Percentiles rank a stretch among this genome's conserved stretches.
These are phyloP conservation scores for Lepilemur ruficaudatus DNA, from an alignment of 2,797 vertebrate species.

Conservation along the genomic window DNA sequence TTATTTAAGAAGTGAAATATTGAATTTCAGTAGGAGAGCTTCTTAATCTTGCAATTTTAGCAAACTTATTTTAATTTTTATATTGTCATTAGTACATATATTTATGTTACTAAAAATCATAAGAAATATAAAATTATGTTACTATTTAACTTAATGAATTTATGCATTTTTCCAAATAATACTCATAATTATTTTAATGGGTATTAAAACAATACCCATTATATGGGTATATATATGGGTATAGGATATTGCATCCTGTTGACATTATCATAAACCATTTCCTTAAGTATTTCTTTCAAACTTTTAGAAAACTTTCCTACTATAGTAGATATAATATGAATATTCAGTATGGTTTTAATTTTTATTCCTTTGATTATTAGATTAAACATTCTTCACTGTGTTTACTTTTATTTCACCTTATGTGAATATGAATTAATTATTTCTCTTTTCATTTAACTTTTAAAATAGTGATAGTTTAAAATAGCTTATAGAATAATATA, in stretches of 20 bases:
- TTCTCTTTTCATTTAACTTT: slow-evolving; percentile 23
- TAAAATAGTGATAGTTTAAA: neutral
- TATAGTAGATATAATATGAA: neutral
- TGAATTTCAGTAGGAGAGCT: neutral
- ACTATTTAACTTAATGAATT: neutral
- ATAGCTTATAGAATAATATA: neutral
- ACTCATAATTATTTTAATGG: slow-evolving; percentile 4
- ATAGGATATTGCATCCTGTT: neutral
- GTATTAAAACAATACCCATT: neutral
- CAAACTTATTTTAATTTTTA: neutral
- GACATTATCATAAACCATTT: neutral
- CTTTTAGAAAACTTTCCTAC: neutral
- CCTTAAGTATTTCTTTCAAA: neutral
- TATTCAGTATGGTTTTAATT: slow-evolving; percentile 17
- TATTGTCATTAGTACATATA: neutral
- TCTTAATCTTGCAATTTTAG: neutral
- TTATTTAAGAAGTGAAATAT: slow-evolving; percentile 16
- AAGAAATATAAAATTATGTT: slow-evolving; percentile 2
- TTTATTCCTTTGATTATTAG: neutral
- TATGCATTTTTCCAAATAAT: slow-evolving; percentile 22
- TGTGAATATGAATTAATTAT: neutral
- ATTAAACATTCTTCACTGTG: neutral
- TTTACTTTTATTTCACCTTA: slow-evolving; percentile 28
- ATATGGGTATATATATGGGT: neutral
- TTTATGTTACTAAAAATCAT: slow-evolving; percentile 1